Evolutionary conservation across 2,113 vertebrate genomes (phyloP), one percentile per base, ranked within the genome.

Genomic region (Silurus asotus): DNA sequence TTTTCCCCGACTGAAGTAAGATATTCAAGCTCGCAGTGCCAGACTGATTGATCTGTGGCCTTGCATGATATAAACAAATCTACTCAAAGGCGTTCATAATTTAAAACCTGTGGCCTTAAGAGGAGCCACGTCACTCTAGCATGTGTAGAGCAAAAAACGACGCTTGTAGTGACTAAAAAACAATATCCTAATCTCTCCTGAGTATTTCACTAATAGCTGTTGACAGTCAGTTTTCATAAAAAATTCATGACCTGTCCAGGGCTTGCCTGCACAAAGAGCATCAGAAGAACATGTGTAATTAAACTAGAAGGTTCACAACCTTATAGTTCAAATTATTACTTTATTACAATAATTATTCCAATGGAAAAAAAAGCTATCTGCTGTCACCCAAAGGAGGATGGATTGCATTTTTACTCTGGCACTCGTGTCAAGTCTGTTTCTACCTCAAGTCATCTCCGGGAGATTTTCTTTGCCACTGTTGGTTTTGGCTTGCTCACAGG

Each of bases 31-130:
- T 64, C 72, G 61, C 64, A 79, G 78, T 81, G 83, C 58, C 72
- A 61, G 53, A 61, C 53, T 83, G 86, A 84, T 81, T 88, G 86
- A 87, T 87, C 76, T 79, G 84, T 87, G 86, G 51, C 83, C 65
- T 87, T 82, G 83, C 72, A 85, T 83, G 81, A 80, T 79, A 83
- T 84, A 87, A 90, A 88, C 85, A 88, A 88, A 90, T 88, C 83
- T 76, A 76, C 82, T 48, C 61, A 88, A 88, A 87, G 84, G 85
- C 78, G 56, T 88, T 81, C 56, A 90, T 90, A 88, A 88, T 88
- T 90, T 85, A 88, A 87, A 77, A 81, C 87, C 72, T 20, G 70
- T 85, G 82, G 82, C 75, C 64, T 70, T 59, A 79, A 84, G 84
- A 76, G 87, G 28, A 86, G 76, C 56, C 67, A n/a, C 19, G 85